Conservation (phyloP, 1,140 invertebrate species). For the Drosophila malerkotliana region DNA sequence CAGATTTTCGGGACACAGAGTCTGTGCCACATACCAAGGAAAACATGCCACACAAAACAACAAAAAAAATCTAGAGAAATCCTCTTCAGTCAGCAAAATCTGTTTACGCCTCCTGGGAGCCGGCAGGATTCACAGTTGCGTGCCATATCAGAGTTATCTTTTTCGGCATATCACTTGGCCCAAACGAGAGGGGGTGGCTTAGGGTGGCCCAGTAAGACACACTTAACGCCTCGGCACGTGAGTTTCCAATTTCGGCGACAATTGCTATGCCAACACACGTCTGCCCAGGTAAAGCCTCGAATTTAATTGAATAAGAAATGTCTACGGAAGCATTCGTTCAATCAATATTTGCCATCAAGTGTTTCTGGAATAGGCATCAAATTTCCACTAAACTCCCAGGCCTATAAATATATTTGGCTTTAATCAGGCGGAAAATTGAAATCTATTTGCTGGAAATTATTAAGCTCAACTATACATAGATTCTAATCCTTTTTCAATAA, state of each 20-base stretch:
- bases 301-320: slow-evolving; percentile 49
- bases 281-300: slow-evolving; percentile 25
- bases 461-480: not conserved
- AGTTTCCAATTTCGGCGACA: slow-evolving; percentile 56
- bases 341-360: slow-evolving; percentile 28
- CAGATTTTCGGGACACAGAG: slow-evolving; percentile 35
- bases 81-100: slow-evolving; percentile 62
- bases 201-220: slow-evolving; percentile 30
- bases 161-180: slow-evolving; percentile 30
- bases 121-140: slow-evolving; percentile 44
- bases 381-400: not conserved
- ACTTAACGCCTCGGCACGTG: slow-evolving; percentile 60
- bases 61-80: slow-evolving; percentile 25
- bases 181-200: not conserved
- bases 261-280: slow-evolving; percentile 51
- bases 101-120: slow-evolving; percentile 20
- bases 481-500: too few relatives aligned
- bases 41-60: not conserved
- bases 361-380: not conserved
- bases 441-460: not conserved
- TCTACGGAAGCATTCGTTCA: slow-evolving; percentile 12
- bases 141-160: slow-evolving; percentile 54
- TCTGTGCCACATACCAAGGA: not conserved
- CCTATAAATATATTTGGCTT: slow-evolving; percentile 6
- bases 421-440: slow-evolving; percentile 1